Evolutionary conservation across 2,113 vertebrate species (phyloP).

Genomic region (Okapia johnstoni): DNA sequence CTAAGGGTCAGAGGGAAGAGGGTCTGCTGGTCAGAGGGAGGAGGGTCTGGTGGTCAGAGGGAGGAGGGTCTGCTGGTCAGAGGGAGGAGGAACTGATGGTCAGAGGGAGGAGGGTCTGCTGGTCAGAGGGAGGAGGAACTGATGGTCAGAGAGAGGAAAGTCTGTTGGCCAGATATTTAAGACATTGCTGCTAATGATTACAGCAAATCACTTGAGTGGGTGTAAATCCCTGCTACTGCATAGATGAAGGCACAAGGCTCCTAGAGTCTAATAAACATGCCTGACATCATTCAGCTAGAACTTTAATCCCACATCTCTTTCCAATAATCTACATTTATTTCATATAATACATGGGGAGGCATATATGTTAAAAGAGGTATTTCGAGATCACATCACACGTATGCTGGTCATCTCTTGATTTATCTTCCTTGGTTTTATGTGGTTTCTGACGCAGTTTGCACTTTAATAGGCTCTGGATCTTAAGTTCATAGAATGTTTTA

Average conservation of each 20-base stretch:
- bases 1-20: neutral
- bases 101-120: neutral
- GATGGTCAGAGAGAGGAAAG: too few relatives aligned
- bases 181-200: neutral
- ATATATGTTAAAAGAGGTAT: neutral
- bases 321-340: neutral
- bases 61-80: rapidly evolving
- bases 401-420: neutral
- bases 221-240: neutral
- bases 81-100: neutral
- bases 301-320: neutral
- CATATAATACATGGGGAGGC: neutral
- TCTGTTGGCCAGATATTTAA: neutral
- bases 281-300: too few relatives aligned
- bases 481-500: too few relatives aligned
- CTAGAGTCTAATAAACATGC: neutral
- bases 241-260: neutral
- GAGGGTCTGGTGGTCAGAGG: neutral
- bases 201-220: neutral
- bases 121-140: neutral
- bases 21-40: rapidly evolving
- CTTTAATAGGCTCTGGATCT: neutral
- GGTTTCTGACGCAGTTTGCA: neutral
- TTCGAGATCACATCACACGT: rapidly evolving
- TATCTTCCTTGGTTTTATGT: too few relatives aligned